Base-by-base conservation (phyloP, 2,888 invertebrate species). In the Drosophila fungiperda region DNA sequence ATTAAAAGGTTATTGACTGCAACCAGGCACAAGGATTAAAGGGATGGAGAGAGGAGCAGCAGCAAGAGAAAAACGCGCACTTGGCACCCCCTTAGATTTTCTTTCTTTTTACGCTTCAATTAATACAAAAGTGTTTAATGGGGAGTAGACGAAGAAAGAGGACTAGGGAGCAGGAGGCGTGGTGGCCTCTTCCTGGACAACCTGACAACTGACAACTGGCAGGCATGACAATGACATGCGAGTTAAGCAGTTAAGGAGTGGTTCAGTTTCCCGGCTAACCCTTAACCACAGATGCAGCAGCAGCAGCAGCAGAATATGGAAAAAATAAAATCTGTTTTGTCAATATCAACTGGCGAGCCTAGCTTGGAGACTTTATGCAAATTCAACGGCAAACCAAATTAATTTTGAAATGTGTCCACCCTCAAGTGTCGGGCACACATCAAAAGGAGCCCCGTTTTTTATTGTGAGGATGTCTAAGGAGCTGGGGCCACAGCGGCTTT, bases 81-180 rank as follows among this genome's bases (percentile, higher is more conserved):
- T 73, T 73, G 63, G 67, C 73, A 68, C 42, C 69, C 68, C 66
- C 57, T 70, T 75, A 57, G 85, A 85, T 68, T 76, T 87, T 87
- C 87, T 83, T 85, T 89, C 80, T 86, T 86, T 84, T 86, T 85
- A 89, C 88, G 87, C 89, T 86, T 88, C 86, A 88, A 89, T 88
- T 90, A 89, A 85, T 89, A 84, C 84, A 82, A 88, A 89, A 87
- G 87, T 89, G 87, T 87, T 89, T 87, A 80, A 74, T 87, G 68
- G 68, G 59, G 61, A 60, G 54, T 61, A 63, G 62, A 38, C 23
- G 68, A 54, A 50, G 54, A 49, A 57, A 42, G 57, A 42, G 57
- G 40, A 59, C 48, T 12, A 15, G 53, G 3, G 40, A 58, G 70
- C 9, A 50, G 38, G 35, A 33, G 77, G 61, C 49, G 57, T 60